Percentiles rank a stretch among this genome's conserved stretches.
These are phyloP conservation scores for Halcyon smyrnensis DNA, from an alignment of 2,797 vertebrate genomes.

Conservation along the genomic window DNA sequence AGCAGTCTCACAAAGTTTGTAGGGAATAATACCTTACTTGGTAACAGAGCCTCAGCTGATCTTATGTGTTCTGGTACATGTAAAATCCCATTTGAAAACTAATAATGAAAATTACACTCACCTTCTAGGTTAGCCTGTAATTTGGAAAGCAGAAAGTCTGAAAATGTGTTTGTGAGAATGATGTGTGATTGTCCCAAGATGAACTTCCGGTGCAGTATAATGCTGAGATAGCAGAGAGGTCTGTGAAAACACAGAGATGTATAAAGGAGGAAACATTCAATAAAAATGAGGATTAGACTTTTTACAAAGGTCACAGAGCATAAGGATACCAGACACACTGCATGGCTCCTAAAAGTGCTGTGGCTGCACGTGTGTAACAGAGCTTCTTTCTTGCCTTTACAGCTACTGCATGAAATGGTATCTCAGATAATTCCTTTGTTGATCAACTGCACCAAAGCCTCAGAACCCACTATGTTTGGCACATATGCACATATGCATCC, in stretches of 20 bases:
- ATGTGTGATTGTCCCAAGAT: background rate
- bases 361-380: background rate
- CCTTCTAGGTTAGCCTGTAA: background rate
- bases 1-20: background rate
- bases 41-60: background rate
- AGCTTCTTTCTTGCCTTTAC: background rate
- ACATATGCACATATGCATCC: accelerated
- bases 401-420: background rate
- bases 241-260: background rate
- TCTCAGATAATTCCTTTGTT: background rate
- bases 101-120: background rate
- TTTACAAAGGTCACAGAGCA: background rate
- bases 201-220: background rate
- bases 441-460: background rate
- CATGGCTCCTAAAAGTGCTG: background rate
- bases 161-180: background rate
- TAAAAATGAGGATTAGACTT: background rate
- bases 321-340: background rate
- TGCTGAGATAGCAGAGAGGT: background rate
- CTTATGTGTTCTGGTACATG: accelerated
- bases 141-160: background rate
- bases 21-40: background rate
- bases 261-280: background rate
- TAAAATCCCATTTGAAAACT: background rate
- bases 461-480: background rate